Percentiles rank a stretch among this genome's conserved stretches.
These are phyloP conservation scores for Scyliorhinus canicula DNA, from an alignment of 2,797 vertebrate species.

Conservation along the genomic window DNA sequence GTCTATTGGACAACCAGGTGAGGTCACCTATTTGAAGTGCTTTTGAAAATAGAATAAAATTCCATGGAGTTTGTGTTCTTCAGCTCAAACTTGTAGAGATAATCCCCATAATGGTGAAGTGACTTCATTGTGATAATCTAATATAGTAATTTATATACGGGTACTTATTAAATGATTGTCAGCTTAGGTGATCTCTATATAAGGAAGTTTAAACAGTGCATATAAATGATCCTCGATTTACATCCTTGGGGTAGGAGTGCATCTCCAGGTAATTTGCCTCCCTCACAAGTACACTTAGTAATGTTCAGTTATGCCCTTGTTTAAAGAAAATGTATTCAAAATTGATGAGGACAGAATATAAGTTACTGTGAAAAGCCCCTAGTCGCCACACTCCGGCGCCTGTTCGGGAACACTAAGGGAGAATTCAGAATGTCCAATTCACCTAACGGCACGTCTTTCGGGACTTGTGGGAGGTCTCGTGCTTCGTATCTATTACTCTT, in stretches of 20 bases:
- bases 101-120: neutral
- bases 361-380: too few relatives aligned
- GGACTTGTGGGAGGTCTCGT: too few relatives aligned
- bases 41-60: neutral
- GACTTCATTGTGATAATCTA: neutral
- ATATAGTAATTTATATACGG: neutral
- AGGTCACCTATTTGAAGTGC: neutral
- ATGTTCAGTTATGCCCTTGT: neutral
- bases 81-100: neutral
- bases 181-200: constrained; percentile 9
- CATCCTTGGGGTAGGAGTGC: neutral
- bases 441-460: too few relatives aligned
- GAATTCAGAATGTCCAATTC: too few relatives aligned
- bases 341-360: constrained; percentile 6
- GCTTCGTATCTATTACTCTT: neutral
- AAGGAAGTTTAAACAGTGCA: neutral
- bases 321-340: neutral
- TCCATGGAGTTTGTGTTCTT: too few relatives aligned
- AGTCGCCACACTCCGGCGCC: too few relatives aligned
- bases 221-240: neutral
- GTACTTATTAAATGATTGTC: neutral
- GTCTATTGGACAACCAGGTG: neutral
- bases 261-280: neutral
- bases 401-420: too few relatives aligned
- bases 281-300: neutral